phyloP scores from a whole-genome alignment of 2,888 invertebrate species.

The Conus canariensis region DNA sequence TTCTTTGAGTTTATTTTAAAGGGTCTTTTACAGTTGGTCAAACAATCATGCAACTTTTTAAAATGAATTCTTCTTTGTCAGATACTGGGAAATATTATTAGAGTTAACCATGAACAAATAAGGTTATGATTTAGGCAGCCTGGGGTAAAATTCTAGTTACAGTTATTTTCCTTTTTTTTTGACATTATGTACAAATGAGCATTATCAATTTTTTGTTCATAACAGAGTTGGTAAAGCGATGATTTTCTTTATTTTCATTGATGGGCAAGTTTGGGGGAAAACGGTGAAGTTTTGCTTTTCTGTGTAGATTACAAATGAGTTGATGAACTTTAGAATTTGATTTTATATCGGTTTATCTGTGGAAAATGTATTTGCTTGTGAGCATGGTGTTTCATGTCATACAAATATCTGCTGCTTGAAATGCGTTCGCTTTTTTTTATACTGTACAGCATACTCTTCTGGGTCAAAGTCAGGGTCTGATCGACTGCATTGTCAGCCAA shows the following conservation, averaged over 20 bases:
- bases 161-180: not conserved
- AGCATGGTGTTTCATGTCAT: slow-evolving; percentile 16
- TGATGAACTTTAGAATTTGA: not conserved
- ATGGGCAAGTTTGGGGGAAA: too few species aligned
- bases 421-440: slow-evolving; percentile 28
- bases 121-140: too few species aligned
- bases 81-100: too few species aligned
- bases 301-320: too few species aligned
- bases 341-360: not conserved
- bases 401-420: slow-evolving; percentile 34
- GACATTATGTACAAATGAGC: too few species aligned
- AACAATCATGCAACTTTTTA: too few species aligned
- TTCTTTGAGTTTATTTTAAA: not conserved
- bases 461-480: not conserved
- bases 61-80: too few species aligned
- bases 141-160: not conserved
- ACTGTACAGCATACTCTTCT: not conserved
- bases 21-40: too few species aligned
- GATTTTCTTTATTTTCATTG: too few species aligned
- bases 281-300: too few species aligned
- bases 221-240: not conserved
- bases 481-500: not conserved
- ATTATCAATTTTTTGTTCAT: not conserved
- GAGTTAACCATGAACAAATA: too few species aligned
- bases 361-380: slow-evolving; percentile 3